phyloP scores from a whole-genome alignment of 2,113 vertebrate genomes.

The Odocoileus virginianus region DNA sequence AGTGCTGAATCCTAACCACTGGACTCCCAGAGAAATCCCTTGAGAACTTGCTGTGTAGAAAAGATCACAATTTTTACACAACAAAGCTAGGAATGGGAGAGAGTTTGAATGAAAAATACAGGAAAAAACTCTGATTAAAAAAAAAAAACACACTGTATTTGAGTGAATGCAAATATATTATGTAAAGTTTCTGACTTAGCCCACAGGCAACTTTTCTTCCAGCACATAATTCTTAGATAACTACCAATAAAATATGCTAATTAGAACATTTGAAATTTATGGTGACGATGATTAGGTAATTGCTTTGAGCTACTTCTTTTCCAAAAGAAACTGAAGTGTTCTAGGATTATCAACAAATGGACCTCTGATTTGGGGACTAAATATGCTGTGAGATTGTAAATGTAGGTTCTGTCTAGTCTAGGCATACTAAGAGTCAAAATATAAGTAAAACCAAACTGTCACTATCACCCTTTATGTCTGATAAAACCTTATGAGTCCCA shows the following conservation, averaged over 20 bases:
- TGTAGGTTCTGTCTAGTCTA: not conserved
- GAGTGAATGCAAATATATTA: not conserved
- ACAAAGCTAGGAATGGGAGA: not conserved
- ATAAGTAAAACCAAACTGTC: not conserved
- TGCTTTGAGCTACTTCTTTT: conserved; percentile 17
- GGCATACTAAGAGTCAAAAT: not conserved
- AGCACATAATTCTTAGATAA: not conserved
- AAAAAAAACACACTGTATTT: not conserved
- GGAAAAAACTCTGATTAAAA: not conserved
- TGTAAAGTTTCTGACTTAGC: not conserved
- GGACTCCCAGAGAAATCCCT: not conserved
- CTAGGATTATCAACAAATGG: not conserved
- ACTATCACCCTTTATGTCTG: not conserved
- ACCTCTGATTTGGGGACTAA: not conserved
- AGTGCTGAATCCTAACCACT: not conserved
- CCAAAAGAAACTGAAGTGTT: not conserved
- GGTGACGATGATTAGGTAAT: not conserved
- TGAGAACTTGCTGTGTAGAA: not conserved
- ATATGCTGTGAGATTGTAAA: not conserved
- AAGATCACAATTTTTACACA: not conserved
- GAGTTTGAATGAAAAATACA: not conserved
- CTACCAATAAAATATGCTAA: not conserved
- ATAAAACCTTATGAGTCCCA: not conserved
- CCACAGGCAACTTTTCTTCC: not conserved
- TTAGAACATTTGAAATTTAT: not conserved